Conservation (phyloP, 2,888 invertebrate species). For the Blera fallax region DNA sequence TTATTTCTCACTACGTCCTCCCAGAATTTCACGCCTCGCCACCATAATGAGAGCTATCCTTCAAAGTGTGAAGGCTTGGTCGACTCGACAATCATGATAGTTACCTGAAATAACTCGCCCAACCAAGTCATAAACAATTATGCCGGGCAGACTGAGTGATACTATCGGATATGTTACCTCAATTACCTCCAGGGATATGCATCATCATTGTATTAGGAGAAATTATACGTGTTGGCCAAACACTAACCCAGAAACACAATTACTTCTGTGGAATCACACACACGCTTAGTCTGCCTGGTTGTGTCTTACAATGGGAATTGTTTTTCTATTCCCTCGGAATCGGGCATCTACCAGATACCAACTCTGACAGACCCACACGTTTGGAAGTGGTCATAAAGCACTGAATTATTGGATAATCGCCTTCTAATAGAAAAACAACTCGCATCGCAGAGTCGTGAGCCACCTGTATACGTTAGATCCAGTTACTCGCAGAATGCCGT, state of each 20-base stretch:
- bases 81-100: not conserved
- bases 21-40: not conserved
- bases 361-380: slow-evolving; percentile 35
- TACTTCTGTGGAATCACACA: not conserved
- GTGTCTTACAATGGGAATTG: slow-evolving; percentile 6
- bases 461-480: slow-evolving; percentile 57
- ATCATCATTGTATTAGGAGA: slow-evolving; percentile 21
- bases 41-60: not conserved
- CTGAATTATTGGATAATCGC: slow-evolving; percentile 70
- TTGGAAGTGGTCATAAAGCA: slow-evolving; percentile 59
- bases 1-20: not conserved
- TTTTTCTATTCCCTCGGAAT: not conserved
- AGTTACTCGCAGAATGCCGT: slow-evolving; percentile 59
- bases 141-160: slow-evolving; percentile 6
- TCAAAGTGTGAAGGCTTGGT: not conserved
- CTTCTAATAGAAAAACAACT: slow-evolving; percentile 67
- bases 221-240: slow-evolving; percentile 25
- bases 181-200: slow-evolving; percentile 39
- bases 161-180: slow-evolving; percentile 24
- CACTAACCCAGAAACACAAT: slow-evolving; percentile 43
- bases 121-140: not conserved
- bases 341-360: not conserved
- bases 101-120: not conserved
- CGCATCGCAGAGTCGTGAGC: slow-evolving; percentile 63
- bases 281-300: not conserved